These are phyloP conservation scores for Ciconia maguari DNA, from an alignment of 2,113 vertebrate genomes.

Conservation along the genomic window DNA sequence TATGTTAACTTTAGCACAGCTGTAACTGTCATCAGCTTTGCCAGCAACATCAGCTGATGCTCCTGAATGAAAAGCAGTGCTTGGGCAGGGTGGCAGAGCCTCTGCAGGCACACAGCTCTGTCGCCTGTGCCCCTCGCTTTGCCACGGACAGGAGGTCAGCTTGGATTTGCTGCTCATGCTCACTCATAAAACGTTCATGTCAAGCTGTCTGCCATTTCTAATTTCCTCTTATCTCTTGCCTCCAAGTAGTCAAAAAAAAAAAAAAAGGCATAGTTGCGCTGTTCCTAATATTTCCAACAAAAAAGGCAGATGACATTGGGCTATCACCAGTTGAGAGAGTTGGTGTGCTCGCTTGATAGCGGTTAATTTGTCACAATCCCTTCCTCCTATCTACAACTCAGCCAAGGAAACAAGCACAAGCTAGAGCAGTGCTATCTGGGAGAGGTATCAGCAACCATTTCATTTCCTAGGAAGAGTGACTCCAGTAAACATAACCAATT, in stretches of 20 bases:
- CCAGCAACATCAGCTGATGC: background rate
- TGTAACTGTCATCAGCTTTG: background rate
- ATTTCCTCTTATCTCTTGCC: background rate
- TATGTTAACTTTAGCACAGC: background rate
- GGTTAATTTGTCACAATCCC: background rate
- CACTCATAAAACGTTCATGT: background rate
- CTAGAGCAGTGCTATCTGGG: background rate
- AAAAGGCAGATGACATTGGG: background rate
- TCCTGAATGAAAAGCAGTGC: background rate
- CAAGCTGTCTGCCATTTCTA: background rate
- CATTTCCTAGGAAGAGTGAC: background rate
- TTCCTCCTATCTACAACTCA: background rate
- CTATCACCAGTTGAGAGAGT: background rate
- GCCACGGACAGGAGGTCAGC: background rate
- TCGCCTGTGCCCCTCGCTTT: accelerated
- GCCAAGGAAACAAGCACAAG: background rate
- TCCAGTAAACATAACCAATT: background rate
- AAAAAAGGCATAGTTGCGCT: background rate
- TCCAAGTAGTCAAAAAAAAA: background rate
- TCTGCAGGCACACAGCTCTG: accelerated
- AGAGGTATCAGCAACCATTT: background rate
- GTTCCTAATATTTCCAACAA: background rate
- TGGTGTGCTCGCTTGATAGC: accelerated
- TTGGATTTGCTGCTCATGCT: background rate
- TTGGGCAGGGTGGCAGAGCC: background rate